phyloP scores from a whole-genome alignment of 2,113 vertebrate genomes.

The Rattus norvegicus region DNA sequence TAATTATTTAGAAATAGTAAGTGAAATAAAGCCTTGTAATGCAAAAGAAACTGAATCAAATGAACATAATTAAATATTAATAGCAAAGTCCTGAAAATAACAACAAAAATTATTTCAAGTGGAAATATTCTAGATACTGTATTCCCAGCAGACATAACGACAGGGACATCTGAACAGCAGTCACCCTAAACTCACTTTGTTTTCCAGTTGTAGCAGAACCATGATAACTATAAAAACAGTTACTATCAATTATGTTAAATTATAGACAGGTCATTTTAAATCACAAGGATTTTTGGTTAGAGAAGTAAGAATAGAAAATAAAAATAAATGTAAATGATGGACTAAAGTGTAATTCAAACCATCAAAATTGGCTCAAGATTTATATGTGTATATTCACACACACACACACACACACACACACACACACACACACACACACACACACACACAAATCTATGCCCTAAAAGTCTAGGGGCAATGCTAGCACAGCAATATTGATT shows the following conservation, averaged over 20 bases:
- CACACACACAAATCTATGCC: neutral
- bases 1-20: neutral
- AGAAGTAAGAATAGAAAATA: neutral
- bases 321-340: neutral
- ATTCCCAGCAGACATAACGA: neutral
- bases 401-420: neutral
- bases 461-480: neutral
- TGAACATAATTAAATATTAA: neutral
- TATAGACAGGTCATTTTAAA: constrained; percentile 12
- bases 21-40: neutral
- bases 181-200: neutral
- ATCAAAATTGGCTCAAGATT: neutral
- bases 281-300: neutral
- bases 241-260: neutral
- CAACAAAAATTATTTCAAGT: constrained; percentile 8
- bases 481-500: neutral
- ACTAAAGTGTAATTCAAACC: constrained; percentile 22
- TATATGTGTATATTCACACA: neutral
- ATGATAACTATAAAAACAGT: neutral
- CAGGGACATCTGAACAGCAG: neutral
- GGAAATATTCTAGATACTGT: neutral
- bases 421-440: neutral
- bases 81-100: neutral
- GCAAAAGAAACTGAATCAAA: neutral
- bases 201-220: neutral